Percentiles rank a stretch among this genome's conserved stretches.
phyloP scores from a whole-genome alignment of 2,888 invertebrate species.

The Eilema depressum region DNA sequence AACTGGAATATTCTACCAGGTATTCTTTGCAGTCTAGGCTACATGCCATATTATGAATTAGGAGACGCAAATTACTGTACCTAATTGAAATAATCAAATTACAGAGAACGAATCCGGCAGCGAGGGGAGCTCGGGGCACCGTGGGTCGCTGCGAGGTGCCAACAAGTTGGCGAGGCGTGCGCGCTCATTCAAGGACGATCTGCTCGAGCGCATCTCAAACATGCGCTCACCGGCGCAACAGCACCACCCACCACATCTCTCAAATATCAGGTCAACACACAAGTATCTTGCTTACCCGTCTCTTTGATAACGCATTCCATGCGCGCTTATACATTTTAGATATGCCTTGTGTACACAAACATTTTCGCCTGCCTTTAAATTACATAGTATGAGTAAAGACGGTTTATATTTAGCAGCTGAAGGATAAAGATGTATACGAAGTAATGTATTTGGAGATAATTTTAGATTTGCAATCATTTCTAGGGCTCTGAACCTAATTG shows the following conservation, averaged over 20 bases:
- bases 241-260: slow-evolving; percentile 82
- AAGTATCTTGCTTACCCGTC: slow-evolving; percentile 16
- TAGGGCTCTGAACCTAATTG: background rate
- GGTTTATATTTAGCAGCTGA: slow-evolving; percentile 7
- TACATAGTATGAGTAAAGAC: background rate
- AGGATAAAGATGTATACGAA: slow-evolving; percentile 9
- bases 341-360: slow-evolving; percentile 14
- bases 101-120: slow-evolving; percentile 81
- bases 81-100: slow-evolving; percentile 53
- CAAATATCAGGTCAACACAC: slow-evolving; percentile 74
- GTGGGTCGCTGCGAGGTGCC: slow-evolving; percentile 92
- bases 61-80: slow-evolving; percentile 33
- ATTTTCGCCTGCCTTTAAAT: slow-evolving; percentile 6
- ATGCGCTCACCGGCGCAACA: slow-evolving; percentile 93
- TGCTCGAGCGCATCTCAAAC: slow-evolving; percentile 95
- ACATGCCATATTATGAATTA: slow-evolving; percentile 17
- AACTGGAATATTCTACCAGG: background rate
- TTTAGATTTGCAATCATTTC: background rate
- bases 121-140: slow-evolving; percentile 89
- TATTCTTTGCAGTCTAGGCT: background rate
- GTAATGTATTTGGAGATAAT: slow-evolving; percentile 5
- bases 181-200: slow-evolving; percentile 96
- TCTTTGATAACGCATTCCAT: slow-evolving; percentile 26
- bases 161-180: slow-evolving; percentile 94
- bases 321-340: slow-evolving; percentile 2